Base-by-base conservation (phyloP, 2,113 vertebrate genomes). In the Vimba vimba region DNA sequence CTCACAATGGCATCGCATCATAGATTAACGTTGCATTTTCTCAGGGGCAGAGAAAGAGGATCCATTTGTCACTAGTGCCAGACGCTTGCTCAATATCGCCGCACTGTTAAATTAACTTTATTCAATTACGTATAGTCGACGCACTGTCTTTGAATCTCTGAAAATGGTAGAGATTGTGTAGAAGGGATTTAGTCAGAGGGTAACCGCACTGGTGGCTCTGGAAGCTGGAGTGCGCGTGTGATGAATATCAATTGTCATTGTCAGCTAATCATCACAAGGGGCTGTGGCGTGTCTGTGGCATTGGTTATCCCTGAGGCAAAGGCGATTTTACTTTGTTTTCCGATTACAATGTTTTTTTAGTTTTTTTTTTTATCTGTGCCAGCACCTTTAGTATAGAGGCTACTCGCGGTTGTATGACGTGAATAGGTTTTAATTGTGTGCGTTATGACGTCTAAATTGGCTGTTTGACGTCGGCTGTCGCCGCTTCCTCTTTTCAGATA, bases 211-310 rank as follows among this genome's bases (percentile, higher is more conserved):
- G 93, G 93, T 87, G 83, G 93, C 91, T 90, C 91, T 90, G 92
- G 87, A 91, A 92, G 91, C 91, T 87, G 13, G 36, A 90, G 79
- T 90, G 94, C 85, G 79, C 93, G 95, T 96, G 96, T 91, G 59
- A 88, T 92, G 95, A 94, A 95, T 96, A 94, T 92, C 88, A 95
- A 93, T 91, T 93, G 90, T 91, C 86, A 77, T 90, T 94, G 93
- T 94, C 94, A 94, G 91, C 92, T 93, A 93, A 91, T 93, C 92
- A 92, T 90, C 91, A 92, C 91, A 90, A 89, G 91, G 90, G 90
- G 89, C 90, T 90, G 85, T 82, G 82, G 87, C 85, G 79, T 78
- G 88, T 85, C 82, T 47, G 64, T 60, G 78, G 78, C 68, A 59
- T 81, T 60, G 59, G 59, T 76, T 81, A 76, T 84, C 17, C 62